Evolutionary conservation across 2,797 vertebrate species (phyloP).

Genomic region (Amphiprion clarkii): DNA sequence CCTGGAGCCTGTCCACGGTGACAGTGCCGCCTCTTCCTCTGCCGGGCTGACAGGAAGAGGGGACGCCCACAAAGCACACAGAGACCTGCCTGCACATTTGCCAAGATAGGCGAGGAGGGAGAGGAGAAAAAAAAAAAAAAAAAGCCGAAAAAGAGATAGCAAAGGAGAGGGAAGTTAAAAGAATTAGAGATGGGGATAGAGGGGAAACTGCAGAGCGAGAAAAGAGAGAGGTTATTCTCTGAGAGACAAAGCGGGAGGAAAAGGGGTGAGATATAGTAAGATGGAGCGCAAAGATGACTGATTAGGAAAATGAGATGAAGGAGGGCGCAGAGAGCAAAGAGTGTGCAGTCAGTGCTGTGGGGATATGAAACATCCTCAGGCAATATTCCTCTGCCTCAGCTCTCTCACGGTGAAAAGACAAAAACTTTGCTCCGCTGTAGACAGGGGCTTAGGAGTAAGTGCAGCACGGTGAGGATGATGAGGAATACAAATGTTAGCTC

Average conservation of each 20-base stretch:
- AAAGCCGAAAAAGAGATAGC: conserved; percentile 3
- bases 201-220: conserved; percentile 28
- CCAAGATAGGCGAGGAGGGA: conserved; percentile 24
- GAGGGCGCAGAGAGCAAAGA: conserved; percentile 51
- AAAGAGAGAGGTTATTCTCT: conserved; percentile 42
- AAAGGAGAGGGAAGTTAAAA: conserved; percentile 36
- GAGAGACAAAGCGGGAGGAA: conserved; percentile 44
- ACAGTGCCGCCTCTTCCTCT: conserved; percentile 61
- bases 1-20: conserved; percentile 62
- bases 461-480: conserved; percentile 37
- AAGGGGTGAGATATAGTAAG: conserved; percentile 37
- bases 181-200: conserved; percentile 24
- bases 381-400: conserved; percentile 73
- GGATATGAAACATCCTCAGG: conserved; percentile 82
- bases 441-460: conserved; percentile 63
- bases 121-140: not conserved
- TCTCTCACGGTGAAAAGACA: conserved; percentile 72
- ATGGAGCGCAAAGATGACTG: conserved; percentile 64
- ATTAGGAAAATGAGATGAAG: conserved; percentile 75
- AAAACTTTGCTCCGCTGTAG: conserved; percentile 76
- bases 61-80: conserved; percentile 48
- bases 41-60: conserved; percentile 51
- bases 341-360: conserved; percentile 62
- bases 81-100: conserved; percentile 31
- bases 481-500: conserved; percentile 79